Conservation (phyloP, 2,888 invertebrate genomes). For the Drosophila bunnanda region DNA sequence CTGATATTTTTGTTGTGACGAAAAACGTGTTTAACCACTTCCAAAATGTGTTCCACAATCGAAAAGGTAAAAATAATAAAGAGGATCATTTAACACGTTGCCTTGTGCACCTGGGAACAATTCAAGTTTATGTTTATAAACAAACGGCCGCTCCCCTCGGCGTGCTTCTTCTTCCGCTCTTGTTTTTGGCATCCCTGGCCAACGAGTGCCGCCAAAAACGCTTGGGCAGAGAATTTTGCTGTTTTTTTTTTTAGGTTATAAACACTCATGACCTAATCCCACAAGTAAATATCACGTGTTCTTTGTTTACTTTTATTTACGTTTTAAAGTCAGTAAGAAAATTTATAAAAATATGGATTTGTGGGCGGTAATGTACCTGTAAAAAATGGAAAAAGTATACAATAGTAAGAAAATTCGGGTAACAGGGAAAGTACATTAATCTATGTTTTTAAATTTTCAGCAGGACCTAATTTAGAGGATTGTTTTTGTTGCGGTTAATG, state of each 20-base stretch:
- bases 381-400: conserved; percentile 10
- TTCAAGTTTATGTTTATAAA: not conserved
- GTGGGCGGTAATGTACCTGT: conserved; percentile 50
- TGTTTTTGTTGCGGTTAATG: conserved; percentile 78
- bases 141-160: not conserved
- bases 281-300: conserved; percentile 7
- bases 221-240: not conserved
- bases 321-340: not conserved
- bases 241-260: conserved; percentile 23
- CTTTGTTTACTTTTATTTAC: conserved; percentile 23
- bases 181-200: conserved; percentile 20
- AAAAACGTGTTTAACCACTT: conserved; percentile 6
- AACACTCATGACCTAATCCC: conserved; percentile 16
- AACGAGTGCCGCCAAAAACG: conserved; percentile 9
- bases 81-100: not conserved
- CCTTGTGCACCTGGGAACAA: not conserved
- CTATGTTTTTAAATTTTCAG: conserved; percentile 55
- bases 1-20: conserved; percentile 4
- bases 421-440: not conserved
- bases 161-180: not conserved
- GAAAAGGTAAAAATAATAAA: not conserved
- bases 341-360: too few relatives aligned
- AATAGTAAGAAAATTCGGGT: not conserved
- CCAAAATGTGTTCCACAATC: not conserved
- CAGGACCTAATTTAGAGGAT: conserved; percentile 81